Conservation (phyloP, 1,140 invertebrate genomes). For the Penaeus japonicus region DNA sequence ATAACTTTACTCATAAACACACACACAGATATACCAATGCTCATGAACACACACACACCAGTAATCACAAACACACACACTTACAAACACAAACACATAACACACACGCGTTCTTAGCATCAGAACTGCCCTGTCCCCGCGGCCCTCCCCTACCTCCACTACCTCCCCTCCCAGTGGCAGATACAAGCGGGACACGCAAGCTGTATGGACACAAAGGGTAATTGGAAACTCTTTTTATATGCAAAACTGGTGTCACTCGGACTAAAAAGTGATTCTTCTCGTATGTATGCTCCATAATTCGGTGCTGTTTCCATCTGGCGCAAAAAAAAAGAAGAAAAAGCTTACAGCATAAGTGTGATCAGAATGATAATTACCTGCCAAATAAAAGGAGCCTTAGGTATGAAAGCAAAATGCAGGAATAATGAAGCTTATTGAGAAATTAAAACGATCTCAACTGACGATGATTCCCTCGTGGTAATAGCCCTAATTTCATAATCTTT, state of each 20-base stretch:
- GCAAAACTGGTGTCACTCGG: conserved; percentile 54
- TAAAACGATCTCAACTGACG: too few species aligned
- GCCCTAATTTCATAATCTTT: too few species aligned
- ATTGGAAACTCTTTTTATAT: conserved; percentile 50
- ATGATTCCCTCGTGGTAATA: too few species aligned
- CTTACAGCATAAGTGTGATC: background rate
- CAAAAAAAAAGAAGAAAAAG: background rate
- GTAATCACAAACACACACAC: too few species aligned
- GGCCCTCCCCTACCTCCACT: background rate
- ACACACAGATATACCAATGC: too few species aligned
- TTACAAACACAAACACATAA: too few species aligned
- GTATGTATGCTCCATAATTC: conserved; percentile 43
- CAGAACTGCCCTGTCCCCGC: background rate
- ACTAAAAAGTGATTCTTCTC: conserved; percentile 48
- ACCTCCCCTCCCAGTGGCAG: background rate
- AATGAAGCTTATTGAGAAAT: too few species aligned
- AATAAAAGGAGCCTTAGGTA: too few species aligned
- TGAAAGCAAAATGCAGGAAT: too few species aligned
- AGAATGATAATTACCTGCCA: background rate
- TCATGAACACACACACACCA: too few species aligned
- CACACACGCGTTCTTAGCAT: too few species aligned
- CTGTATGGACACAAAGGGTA: conserved; percentile 41
- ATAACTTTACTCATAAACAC: too few species aligned
- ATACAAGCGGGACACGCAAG: conserved; percentile 12
- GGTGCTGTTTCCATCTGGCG: conserved; percentile 44